These are phyloP conservation scores for Leptinotarsa defecta DNA, from an alignment of 1,140 invertebrate species.

Conservation along the genomic window DNA sequence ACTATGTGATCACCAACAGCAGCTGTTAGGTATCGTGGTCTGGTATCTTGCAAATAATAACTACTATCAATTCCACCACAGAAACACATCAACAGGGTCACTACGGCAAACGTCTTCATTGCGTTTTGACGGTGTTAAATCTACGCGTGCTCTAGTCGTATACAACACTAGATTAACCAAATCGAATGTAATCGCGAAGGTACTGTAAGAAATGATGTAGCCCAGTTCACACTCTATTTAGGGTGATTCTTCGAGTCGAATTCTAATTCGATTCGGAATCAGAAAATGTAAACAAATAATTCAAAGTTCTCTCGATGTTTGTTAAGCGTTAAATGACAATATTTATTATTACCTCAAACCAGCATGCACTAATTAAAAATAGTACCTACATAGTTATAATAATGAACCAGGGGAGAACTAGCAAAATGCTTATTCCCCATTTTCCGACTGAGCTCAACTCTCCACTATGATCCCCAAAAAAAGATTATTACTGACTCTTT, in stretches of 20 bases:
- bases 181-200: conserved; percentile 43
- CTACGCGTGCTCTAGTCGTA: conserved; percentile 11
- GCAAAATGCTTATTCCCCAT: too few species aligned
- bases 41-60: conserved; percentile 61
- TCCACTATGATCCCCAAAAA: too few species aligned
- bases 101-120: not conserved
- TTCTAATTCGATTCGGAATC: too few species aligned
- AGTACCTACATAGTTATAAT: too few species aligned
- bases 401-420: too few species aligned
- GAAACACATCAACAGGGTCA: conserved; percentile 24
- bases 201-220: conserved; percentile 42
- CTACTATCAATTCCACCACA: conserved; percentile 17
- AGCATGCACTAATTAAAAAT: too few species aligned
- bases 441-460: too few species aligned
- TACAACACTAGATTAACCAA: conserved; percentile 29
- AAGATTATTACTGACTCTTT: too few species aligned
- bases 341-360: too few species aligned
- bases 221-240: conserved; percentile 35
- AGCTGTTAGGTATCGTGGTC: conserved; percentile 72
- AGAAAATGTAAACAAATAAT: too few species aligned
- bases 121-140: not conserved
- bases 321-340: too few species aligned
- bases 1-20: conserved; percentile 84
- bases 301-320: too few species aligned
- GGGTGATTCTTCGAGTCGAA: conserved; percentile 4